Conservation (phyloP, 2,113 vertebrate species). For the Balaenoptera acutorostrata region DNA sequence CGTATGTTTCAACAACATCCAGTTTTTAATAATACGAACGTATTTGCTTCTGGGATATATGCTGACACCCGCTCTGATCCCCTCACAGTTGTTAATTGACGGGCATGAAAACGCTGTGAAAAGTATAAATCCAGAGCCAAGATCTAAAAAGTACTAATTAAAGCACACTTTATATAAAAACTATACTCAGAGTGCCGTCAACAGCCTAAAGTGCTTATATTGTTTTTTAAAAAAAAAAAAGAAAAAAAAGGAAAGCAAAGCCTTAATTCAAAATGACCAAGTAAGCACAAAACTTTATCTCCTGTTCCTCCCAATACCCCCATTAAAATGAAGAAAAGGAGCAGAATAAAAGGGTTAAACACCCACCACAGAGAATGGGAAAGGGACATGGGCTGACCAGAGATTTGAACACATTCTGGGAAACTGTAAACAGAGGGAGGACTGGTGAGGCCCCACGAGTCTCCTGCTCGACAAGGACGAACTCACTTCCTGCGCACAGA, state of each 20-base stretch:
- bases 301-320: neutral
- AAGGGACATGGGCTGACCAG: neutral
- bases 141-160: neutral
- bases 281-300: neutral
- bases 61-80: no score
- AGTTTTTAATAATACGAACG: neutral
- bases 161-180: neutral
- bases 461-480: fast-evolving
- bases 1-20: neutral
- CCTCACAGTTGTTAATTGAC: neutral
- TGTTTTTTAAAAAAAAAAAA: neutral
- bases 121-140: neutral
- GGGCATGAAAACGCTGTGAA: neutral
- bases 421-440: neutral
- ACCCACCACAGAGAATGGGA: neutral
- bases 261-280: neutral
- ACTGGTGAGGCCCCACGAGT: fast-evolving
- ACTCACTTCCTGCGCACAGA: neutral
- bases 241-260: neutral
- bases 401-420: neutral
- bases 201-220: neutral
- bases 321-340: neutral
- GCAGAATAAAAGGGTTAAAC: neutral
- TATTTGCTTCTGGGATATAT: neutral
- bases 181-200: neutral